Evolutionary conservation across 2,797 vertebrate genomes (phyloP).

Genomic region (Pelobates cultripes): DNA sequence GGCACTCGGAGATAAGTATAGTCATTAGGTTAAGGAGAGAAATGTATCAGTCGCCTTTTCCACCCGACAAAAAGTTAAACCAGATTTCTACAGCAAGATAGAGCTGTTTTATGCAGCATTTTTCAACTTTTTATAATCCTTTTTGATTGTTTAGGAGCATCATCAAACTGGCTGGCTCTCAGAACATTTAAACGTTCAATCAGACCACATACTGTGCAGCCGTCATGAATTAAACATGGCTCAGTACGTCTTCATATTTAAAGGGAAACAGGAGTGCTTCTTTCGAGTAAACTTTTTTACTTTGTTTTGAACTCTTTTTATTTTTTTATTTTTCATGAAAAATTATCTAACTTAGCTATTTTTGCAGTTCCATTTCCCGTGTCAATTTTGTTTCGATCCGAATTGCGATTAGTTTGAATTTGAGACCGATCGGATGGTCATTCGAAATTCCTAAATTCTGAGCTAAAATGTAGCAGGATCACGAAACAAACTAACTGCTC

Average conservation of each 20-base stretch:
- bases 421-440: too few species aligned
- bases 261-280: neutral
- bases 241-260: constrained; percentile 35
- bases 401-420: too few species aligned
- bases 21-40: neutral
- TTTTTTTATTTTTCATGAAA: neutral
- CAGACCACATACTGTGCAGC: constrained; percentile 34
- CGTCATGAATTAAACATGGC: constrained; percentile 50
- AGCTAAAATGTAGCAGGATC: too few species aligned
- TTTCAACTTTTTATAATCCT: constrained; percentile 30
- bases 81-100: neutral
- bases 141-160: constrained; percentile 35
- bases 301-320: neutral
- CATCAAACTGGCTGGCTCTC: neutral
- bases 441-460: too few species aligned
- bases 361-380: too few species aligned
- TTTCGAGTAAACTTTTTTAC: constrained; percentile 2
- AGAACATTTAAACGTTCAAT: constrained; percentile 33
- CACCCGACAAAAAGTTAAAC: neutral
- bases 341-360: too few species aligned
- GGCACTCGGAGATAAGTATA: constrained; percentile 7
- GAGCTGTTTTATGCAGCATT: constrained; percentile 21
- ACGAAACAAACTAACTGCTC: too few species aligned
- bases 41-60: neutral
- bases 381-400: too few species aligned